Conservation (phyloP, 2,113 vertebrate genomes). For the Orcinus orca region DNA sequence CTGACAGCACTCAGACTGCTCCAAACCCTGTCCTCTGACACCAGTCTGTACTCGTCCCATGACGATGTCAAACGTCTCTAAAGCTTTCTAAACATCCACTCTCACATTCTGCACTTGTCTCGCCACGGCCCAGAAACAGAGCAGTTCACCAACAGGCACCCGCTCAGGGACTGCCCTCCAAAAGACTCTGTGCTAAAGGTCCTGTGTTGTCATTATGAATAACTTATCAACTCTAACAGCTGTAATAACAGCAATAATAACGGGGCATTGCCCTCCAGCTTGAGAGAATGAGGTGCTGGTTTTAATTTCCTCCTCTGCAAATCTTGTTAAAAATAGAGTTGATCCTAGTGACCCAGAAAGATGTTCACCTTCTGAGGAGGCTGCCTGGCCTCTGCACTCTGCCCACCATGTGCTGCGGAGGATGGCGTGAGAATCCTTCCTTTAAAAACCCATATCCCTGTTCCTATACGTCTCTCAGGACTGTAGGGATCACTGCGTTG, state of each 20-base stretch:
- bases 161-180: neutral
- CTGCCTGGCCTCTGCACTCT: rapidly evolving
- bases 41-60: neutral
- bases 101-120: neutral
- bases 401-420: rapidly evolving
- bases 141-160: neutral
- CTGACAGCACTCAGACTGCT: neutral
- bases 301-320: slow-evolving; percentile 42
- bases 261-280: neutral
- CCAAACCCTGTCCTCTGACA: neutral
- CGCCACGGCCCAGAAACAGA: neutral
- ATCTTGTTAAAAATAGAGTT: neutral
- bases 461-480: neutral
- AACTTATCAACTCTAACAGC: slow-evolving; percentile 28
- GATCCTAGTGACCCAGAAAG: neutral
- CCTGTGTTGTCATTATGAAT: slow-evolving; percentile 14
- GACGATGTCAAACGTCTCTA: neutral
- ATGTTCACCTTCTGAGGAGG: neutral
- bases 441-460: neutral
- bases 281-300: neutral
- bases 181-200: neutral
- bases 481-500: neutral
- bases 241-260: neutral
- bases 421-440: rapidly evolving
- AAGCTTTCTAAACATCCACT: neutral